Base-by-base conservation (phyloP, 1,140 invertebrate species). In the Eciton burchellii region DNA sequence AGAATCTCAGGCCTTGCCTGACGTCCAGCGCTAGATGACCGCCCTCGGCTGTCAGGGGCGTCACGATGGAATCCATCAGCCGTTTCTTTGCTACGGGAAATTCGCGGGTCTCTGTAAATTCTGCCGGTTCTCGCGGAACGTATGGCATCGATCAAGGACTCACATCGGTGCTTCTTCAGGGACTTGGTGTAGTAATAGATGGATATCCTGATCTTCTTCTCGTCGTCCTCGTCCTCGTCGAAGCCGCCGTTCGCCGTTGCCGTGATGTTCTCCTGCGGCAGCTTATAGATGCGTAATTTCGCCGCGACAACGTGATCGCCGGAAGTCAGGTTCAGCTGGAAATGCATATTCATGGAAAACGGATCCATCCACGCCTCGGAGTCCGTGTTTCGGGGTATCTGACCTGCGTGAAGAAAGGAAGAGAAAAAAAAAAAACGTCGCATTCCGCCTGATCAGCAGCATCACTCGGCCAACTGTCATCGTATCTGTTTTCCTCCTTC, bases 121-220 rank as follows among this genome's bases (percentile, higher is more conserved):
- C 21, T 47, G 11, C 0, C 45, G 60, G 47, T 73, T 60, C 12
- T 26, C 11, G 9, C 14, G n/a, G n/a, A 35, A 24, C 14, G 11
- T 12, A 21, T 26, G 11, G 47, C 54, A 26, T 56, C 1, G 16
- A 3, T 21, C 14, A 8, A 14, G 45, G 11, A 90, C 91, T 91
- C 90, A 95, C 95, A 94, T 93, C 94, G 92, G 83, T 95, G 93
- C 83, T 94, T 95, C 76, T 95, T 95, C 19, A 95, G 82, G 0
- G 95, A 94, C 70, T 94, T 94, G 3, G 94, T 95, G 85, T 96
- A 96, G 89, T 94, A 95, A 77, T 95, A 96, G 12, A 96, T 94
- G 0, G 95, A 95, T 82, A 96, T 94, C 74, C 95, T 92, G 45
- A 96, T 94, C 76, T 95, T 94, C 84, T 95, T 95, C 24, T 96